phyloP scores from a whole-genome alignment of 2,113 vertebrate species.

The Limanda limanda region DNA sequence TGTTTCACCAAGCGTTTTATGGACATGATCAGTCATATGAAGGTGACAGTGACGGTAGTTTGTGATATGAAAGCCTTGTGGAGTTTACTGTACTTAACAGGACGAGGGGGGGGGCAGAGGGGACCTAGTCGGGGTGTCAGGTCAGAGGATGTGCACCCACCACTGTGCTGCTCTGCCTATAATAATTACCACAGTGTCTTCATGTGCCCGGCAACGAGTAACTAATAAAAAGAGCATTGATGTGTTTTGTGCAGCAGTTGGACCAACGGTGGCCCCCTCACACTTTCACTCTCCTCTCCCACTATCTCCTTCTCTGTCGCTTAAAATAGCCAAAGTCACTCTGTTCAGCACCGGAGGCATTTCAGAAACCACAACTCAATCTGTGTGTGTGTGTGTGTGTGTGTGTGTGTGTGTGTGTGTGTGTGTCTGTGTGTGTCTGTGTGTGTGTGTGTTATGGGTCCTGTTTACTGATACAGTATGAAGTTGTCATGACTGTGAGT shows the following conservation, averaged over 20 bases:
- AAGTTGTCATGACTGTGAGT: not conserved
- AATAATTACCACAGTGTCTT: not conserved
- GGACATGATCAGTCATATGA: too few relatives aligned
- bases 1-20: not conserved
- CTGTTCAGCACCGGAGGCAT: slow-evolving; percentile 44
- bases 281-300: slow-evolving; percentile 20
- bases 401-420: not conserved
- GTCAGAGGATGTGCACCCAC: not conserved
- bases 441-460: not conserved
- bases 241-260: slow-evolving; percentile 13
- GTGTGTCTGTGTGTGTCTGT: not conserved
- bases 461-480: not conserved
- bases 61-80: not conserved
- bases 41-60: not conserved
- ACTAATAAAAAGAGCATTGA: not conserved
- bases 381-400: not conserved
- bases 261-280: not conserved
- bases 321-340: slow-evolving; percentile 68
- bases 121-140: not conserved
- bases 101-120: not conserved
- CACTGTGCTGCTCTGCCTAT: not conserved
- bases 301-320: slow-evolving; percentile 36
- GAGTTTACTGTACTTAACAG: not conserved
- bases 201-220: not conserved
- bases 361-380: slow-evolving; percentile 45